Evolutionary conservation across 2,797 vertebrate genomes (phyloP), one percentile per base, ranked within the genome.

Genomic region (Alosa sapidissima): DNA sequence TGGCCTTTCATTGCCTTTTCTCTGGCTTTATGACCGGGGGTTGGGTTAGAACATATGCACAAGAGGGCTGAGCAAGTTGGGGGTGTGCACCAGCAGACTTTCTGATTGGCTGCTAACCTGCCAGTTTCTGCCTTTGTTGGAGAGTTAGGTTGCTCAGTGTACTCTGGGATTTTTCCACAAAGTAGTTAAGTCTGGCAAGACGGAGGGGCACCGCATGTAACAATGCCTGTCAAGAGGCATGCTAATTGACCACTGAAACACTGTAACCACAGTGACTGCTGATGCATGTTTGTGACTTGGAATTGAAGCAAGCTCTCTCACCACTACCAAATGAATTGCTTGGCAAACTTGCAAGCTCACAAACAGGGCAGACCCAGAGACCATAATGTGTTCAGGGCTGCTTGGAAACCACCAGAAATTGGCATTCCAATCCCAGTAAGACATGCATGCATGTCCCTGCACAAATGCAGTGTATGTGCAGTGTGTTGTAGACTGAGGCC

Each of bases 71-170:
- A 65, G 52, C 24, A 11, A 49, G 21, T 2, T 41, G 81, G 49
- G 88, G 28, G 9, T 87, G 88, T 83, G 62, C 81, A 83, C 45
- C 41, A 58, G 60, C 72, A 3, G 52, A 54, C 21, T 8, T 52
- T 87, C 82, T 86, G 82, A 88, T 89, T 86, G 86, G 89, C 45
- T 82, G 11, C 81, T 45, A 7, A 45, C 36, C 68, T 5, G 36
- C 36, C 36, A 41, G 68, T 45, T 11, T 14, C 68, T 41, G 68
- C 68, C 36, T 41, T 75, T 75, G 68, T 75, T 45, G 14, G 13
- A 58, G 55, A 58, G 55, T n/a, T n/a, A n/a, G n/a, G n/a, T 21
- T 58, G 19, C 47, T 49, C 5, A 14, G 47, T 51, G 84, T 87
- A 81, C 81, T 84, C 62, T 83, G 87, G 47, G 33, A 16, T 83